These are phyloP conservation scores for Rhamnusium bicolor DNA, from an alignment of 2,888 invertebrate species.

Conservation along the genomic window DNA sequence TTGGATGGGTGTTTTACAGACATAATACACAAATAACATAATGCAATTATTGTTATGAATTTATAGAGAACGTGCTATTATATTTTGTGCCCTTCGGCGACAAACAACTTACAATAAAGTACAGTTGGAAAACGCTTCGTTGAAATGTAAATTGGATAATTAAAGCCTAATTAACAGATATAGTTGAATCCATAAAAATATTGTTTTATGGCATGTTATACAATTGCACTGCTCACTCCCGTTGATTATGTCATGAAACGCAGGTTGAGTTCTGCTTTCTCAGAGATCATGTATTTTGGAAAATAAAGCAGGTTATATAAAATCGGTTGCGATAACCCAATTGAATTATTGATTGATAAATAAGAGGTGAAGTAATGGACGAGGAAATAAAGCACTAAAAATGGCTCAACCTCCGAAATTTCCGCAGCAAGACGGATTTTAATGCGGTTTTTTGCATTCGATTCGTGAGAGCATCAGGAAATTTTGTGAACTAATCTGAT, in stretches of 20 bases:
- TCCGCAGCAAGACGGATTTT: no score
- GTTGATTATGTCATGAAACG: background rate
- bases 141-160: conserved; percentile 24
- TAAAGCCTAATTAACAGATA: conserved; percentile 28
- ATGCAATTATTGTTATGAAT: conserved; percentile 49
- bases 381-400: no score
- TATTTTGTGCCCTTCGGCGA: conserved; percentile 39
- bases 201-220: background rate
- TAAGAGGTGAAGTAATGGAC: no score
- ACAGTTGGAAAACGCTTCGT: conserved; percentile 32
- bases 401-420: no score
- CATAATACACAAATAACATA: conserved; percentile 42
- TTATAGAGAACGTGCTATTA: conserved; percentile 47
- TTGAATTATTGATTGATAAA: no score
- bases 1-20: conserved; percentile 42
- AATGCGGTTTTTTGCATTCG: no score
- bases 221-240: background rate
- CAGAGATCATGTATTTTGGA: no score
- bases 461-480: no score
- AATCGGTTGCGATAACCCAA: no score
- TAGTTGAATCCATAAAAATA: conserved; percentile 9
- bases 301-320: no score
- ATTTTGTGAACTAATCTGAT: no score
- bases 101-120: conserved; percentile 37
- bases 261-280: no score